Conservation (phyloP, 2,113 vertebrate species). For the Cervus canadensis region DNA sequence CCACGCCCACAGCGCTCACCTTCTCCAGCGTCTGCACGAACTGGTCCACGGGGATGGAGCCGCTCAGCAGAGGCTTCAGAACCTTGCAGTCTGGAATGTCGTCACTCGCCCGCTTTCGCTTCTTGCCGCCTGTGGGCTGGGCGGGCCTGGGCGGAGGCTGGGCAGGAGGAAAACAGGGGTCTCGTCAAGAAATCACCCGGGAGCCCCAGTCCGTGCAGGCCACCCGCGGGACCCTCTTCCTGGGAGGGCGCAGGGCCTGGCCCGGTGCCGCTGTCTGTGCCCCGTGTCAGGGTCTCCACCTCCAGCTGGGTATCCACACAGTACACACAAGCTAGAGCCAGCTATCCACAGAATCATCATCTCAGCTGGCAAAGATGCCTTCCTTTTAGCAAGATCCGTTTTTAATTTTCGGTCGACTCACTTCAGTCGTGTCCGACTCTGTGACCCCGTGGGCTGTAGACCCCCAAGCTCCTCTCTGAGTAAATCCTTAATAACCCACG, state of each 20-base stretch:
- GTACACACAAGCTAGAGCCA: neutral
- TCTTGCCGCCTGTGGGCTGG: constrained; percentile 87
- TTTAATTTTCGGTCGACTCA: neutral
- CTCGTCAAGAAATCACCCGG: neutral
- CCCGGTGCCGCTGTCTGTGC: neutral
- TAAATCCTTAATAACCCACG: neutral
- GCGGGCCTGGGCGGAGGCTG: constrained; percentile 90
- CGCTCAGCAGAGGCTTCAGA: constrained; percentile 91
- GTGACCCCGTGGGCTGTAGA: neutral
- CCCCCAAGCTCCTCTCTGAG: neutral
- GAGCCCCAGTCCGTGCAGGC: too few species aligned
- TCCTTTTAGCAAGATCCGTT: neutral
- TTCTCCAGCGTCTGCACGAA: constrained; percentile 94
- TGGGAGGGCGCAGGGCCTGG: neutral
- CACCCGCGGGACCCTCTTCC: neutral
- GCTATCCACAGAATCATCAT: accelerated
- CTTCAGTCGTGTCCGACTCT: neutral
- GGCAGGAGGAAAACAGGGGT: constrained; percentile 58
- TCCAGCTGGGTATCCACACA: neutral
- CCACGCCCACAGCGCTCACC: constrained; percentile 70
- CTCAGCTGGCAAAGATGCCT: neutral
- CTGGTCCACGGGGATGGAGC: constrained; percentile 92
- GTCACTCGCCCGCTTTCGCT: constrained; percentile 91
- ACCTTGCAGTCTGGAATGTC: constrained; percentile 87
- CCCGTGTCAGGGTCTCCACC: neutral